phyloP scores from a whole-genome alignment of 2,888 invertebrate genomes.

The Nebria brevicollis region DNA sequence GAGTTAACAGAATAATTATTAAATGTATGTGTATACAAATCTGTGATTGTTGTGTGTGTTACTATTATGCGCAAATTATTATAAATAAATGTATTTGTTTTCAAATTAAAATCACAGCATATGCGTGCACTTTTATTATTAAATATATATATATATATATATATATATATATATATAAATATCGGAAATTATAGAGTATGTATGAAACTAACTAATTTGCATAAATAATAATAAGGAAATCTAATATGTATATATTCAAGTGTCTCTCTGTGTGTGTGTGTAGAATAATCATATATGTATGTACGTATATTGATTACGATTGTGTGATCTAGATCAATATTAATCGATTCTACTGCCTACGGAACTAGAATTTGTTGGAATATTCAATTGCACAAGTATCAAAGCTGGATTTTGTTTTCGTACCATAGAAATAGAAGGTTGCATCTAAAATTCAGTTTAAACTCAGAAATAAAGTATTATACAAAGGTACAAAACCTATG shows the following conservation, averaged over 20 bases:
- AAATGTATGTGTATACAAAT: too few relatives aligned
- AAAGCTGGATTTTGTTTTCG: too few relatives aligned
- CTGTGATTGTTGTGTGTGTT: too few relatives aligned
- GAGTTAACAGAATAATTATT: too few relatives aligned
- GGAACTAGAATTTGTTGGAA: not conserved
- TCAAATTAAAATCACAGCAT: not conserved
- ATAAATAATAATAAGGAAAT: not conserved
- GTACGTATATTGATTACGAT: not conserved
- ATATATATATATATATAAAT: too few relatives aligned
- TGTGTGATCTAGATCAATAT: not conserved
- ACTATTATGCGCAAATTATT: too few relatives aligned
- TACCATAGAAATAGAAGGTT: too few relatives aligned
- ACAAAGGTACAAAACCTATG: too few relatives aligned
- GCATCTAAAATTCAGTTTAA: too few relatives aligned
- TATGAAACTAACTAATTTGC: not conserved
- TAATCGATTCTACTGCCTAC: not conserved
- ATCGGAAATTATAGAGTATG: not conserved
- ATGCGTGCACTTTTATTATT: not conserved
- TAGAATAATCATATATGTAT: not conserved
- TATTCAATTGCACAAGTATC: too few relatives aligned
- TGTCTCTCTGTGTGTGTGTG: not conserved
- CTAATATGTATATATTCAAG: not conserved
- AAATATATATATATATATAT: too few relatives aligned
- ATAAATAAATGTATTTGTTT: not conserved
- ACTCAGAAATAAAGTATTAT: too few relatives aligned